These are phyloP conservation scores for Drosophila funebris DNA, from an alignment of 1,140 invertebrate genomes.

Conservation along the genomic window DNA sequence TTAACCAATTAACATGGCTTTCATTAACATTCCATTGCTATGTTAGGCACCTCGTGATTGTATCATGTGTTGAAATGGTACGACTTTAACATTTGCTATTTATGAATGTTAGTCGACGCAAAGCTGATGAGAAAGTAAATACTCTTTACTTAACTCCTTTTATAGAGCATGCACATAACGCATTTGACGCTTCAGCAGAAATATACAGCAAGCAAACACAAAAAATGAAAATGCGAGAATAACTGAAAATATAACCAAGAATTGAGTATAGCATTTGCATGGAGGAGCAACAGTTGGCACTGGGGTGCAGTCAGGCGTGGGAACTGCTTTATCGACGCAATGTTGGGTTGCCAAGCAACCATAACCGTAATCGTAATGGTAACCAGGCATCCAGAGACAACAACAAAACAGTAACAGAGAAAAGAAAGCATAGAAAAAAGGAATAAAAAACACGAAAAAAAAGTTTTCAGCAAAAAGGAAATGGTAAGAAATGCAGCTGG, in stretches of 20 bases:
- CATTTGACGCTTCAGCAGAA: constrained; percentile 42
- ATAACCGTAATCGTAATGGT: constrained; percentile 51
- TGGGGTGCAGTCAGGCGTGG: constrained; percentile 44
- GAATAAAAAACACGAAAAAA: constrained; percentile 9
- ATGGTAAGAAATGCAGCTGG: constrained; percentile 67
- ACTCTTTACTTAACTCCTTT: background rate
- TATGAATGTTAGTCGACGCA: background rate
- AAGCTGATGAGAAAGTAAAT: background rate
- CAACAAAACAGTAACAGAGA: constrained; percentile 26
- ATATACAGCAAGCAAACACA: background rate
- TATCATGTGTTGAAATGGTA: no score
- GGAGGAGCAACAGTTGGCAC: constrained; percentile 36
- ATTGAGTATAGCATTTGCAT: constrained; percentile 27
- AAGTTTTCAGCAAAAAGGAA: constrained; percentile 16
- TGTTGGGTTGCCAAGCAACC: constrained; percentile 75
- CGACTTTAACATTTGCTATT: background rate
- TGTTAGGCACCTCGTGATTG: background rate
- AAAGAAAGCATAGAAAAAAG: constrained; percentile 12
- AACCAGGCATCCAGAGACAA: constrained; percentile 54
- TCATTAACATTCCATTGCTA: background rate
- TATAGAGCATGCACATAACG: constrained; percentile 23
- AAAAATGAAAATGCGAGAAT: background rate
- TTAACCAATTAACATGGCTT: no score
- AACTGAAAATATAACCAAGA: constrained; percentile 21
- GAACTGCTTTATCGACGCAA: constrained; percentile 71